Conservation (phyloP, 2,797 vertebrate species). For the Ispidina lecontei region DNA sequence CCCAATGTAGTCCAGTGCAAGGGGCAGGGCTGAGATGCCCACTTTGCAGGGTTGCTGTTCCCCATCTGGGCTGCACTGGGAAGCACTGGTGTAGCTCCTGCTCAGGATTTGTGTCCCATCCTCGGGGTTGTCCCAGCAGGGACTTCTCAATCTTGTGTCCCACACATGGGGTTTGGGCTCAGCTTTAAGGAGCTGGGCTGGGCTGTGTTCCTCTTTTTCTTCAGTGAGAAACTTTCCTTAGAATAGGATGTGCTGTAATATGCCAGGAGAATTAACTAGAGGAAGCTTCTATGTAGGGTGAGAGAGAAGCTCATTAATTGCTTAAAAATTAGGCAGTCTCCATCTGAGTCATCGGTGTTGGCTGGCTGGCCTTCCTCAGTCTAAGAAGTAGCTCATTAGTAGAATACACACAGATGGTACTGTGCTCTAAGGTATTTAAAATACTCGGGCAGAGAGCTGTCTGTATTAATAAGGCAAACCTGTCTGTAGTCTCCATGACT, state of each 20-base stretch:
- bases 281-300: conserved; percentile 46
- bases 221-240: not conserved
- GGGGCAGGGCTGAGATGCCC: not conserved
- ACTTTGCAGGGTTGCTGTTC: not conserved
- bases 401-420: conserved; percentile 76
- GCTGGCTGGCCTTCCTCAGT: conserved; percentile 65
- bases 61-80: not conserved
- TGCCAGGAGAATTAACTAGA: conserved; percentile 55
- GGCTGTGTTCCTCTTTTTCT: not conserved
- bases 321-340: conserved; percentile 73
- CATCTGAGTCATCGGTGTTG: conserved; percentile 73
- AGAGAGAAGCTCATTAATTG: conserved; percentile 68
- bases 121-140: not conserved
- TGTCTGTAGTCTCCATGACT: conserved; percentile 19
- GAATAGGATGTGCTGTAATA: conserved; percentile 1
- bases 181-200: not conserved
- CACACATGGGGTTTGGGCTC: accelerated
- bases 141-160: not conserved
- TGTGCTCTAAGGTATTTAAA: conserved; percentile 72
- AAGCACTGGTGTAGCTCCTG: not conserved
- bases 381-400: conserved; percentile 72
- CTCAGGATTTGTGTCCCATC: not conserved
- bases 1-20: not conserved
- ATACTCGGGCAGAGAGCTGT: conserved; percentile 52
- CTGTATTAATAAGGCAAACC: conserved; percentile 65